These are phyloP conservation scores for Leptura quadrifasciata DNA, from an alignment of 2,888 invertebrate species.

Conservation along the genomic window DNA sequence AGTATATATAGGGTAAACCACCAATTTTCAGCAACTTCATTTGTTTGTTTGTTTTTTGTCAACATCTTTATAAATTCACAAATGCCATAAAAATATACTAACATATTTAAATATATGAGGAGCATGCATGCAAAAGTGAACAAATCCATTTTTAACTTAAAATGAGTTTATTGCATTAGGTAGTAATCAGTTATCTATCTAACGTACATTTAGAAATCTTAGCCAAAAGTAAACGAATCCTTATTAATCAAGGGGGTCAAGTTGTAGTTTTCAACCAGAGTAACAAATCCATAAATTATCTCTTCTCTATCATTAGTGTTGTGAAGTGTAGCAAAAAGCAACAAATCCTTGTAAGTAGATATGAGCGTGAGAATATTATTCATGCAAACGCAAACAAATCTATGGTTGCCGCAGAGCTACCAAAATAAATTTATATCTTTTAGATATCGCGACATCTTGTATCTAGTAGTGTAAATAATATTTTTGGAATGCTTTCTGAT, in stretches of 20 bases:
- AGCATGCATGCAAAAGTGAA: too few species aligned
- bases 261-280: too few species aligned
- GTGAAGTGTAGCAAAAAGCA: not conserved
- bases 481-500: not conserved
- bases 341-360: slow-evolving; percentile 1
- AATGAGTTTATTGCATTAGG: slow-evolving; percentile 13
- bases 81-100: too few species aligned
- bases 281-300: not conserved
- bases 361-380: not conserved
- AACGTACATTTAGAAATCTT: not conserved
- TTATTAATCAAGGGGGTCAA: too few species aligned
- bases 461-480: not conserved
- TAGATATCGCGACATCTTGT: not conserved
- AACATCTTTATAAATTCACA: too few species aligned
- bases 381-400: slow-evolving; percentile 8
- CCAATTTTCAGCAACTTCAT: too few species aligned
- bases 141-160: not conserved
- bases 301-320: not conserved
- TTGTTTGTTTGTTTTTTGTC: too few species aligned
- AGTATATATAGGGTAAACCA: too few species aligned
- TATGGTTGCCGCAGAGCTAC: slow-evolving; percentile 6
- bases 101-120: too few species aligned
- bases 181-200: not conserved
- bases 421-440: slow-evolving; percentile 3
- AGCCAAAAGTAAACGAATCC: not conserved